Evolutionary conservation across 2,113 vertebrate species (phyloP), one percentile per base, ranked within the genome.

Genomic region (Syngnathus typhle): DNA sequence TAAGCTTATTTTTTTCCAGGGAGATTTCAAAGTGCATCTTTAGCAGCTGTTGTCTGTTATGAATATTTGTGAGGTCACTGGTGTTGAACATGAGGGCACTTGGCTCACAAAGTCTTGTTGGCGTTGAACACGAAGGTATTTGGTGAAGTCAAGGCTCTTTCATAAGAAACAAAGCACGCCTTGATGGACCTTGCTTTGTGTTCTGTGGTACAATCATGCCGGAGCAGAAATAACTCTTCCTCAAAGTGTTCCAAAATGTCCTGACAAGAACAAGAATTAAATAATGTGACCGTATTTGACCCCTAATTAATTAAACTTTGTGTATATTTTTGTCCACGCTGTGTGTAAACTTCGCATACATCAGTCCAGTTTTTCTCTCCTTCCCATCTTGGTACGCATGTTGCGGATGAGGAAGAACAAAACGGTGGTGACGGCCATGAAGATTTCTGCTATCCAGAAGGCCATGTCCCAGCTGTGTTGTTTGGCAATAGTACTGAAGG

Each of bases 401-500:
- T 98, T 99, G 10, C 97, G 91, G 6, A 95, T 70, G 0, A 95
- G 68, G 87, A 98, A 97, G 89, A 98, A 98, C 69, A 79, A 81
- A 3, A 92, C 64, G 0, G 96, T 98, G 75, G 93, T 89, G 2
- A 52, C 7, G 0, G 70, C 81, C 49, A 95, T 96, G 18, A 81
- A 77, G 58, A 98, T 49, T 74, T 99, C 96, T 0, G 95, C 96
- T 3, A 95, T 90, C 95, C 95, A 97, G 90, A 99, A 98, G 1
- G 97, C 96, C 4, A 87, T 92, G 81, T 94, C 92, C 97, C 97
- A 99, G 78, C 92, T 95, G 87, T 98, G 92, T 75, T 92, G 82
- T 79, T 98, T 98, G 78, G 97, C 97, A 5, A 99, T 88, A n/a
- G 93, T 95, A 76, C 96, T 99, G 91, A 99, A 98, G 41, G 96